Evolutionary conservation across 2,888 invertebrate species (phyloP), one percentile per base, ranked within the genome.

Genomic region (Ephialtes manifestator): DNA sequence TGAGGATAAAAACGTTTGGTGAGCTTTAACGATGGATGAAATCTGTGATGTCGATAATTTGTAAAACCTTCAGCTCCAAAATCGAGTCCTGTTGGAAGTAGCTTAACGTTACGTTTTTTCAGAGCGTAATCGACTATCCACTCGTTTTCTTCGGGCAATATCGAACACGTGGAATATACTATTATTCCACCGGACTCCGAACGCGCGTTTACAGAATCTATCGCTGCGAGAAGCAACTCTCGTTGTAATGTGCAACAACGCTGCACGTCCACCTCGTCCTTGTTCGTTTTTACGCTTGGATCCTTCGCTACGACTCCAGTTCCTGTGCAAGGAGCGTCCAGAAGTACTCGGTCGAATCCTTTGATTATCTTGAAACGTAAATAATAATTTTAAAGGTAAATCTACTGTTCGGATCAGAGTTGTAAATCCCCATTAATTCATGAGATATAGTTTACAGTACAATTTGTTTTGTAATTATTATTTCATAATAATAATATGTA

Each of bases 301-400:
- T 99, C 99, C 95, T 99, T 99, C 35, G 99, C 97, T 55, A 99
- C 97, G 11, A 99, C 99, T 39, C 99, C 99, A 0, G 99, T 99
- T 48, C 99, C 99, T 53, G 99, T 98, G 93, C 99, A 99, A 0
- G 99, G 99, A 0, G 99, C 99, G 95, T 99, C 99, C 68, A 99
- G 94, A 46, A 99, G 94, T 7, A 99, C 98, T 90, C 99, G 96
- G 94, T 99, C 99, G 93, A 99, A 99, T 1, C 98, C 98, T 91
- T 97, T 97, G 93, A 98, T 97, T 13, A 97, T 95, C 94, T 97
- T 95, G n/a, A n/a, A n/a, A n/a, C n/a, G n/a, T n/a, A n/a, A n/a
- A n/a, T n/a, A n/a, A n/a, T n/a, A n/a, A n/a, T n/a, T n/a, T n/a
- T n/a, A n/a, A n/a, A n/a, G n/a, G n/a, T n/a, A n/a, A n/a, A n/a